Conservation (phyloP, 2,888 invertebrate species). For the Heliconius cydno region DNA sequence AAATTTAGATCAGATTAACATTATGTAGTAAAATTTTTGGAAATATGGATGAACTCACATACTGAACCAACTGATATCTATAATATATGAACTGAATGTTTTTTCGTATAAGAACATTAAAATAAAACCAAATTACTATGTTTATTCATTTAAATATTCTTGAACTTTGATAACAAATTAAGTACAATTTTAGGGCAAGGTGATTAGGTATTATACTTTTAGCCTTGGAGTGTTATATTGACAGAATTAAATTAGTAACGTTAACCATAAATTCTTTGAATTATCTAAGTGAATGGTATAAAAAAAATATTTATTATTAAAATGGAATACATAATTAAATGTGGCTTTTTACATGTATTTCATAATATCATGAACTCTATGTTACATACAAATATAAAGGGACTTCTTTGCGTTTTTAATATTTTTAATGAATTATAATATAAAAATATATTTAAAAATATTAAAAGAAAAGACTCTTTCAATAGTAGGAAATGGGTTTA, state of each 20-base stretch:
- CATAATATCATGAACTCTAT: too few relatives aligned
- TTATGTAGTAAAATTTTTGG: neutral
- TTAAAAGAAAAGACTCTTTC: neutral
- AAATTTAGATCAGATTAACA: neutral
- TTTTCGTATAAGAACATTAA: neutral
- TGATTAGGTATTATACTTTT: neutral
- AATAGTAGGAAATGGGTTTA: neutral
- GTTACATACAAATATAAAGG: too few relatives aligned
- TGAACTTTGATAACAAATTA: slow-evolving; percentile 21
- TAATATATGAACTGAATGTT: neutral
- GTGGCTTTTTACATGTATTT: too few relatives aligned
- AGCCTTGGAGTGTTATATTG: slow-evolving; percentile 3
- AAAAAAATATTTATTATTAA: neutral
- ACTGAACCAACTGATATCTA: neutral
- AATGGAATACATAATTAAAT: neutral
- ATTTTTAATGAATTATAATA: neutral
- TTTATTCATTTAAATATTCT: slow-evolving; percentile 10
- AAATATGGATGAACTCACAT: neutral
- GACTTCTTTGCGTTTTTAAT: too few relatives aligned
- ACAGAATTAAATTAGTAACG: neutral
- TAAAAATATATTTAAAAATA: neutral
- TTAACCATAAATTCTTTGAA: too few relatives aligned
- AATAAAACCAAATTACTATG: neutral
- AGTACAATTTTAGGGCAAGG: slow-evolving; percentile 19
- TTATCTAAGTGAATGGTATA: too few relatives aligned